Percentiles rank a stretch among this genome's conserved stretches.
Evolutionary conservation across 1,140 invertebrate species (phyloP).

Genomic region (Brachionus koreanus): DNA sequence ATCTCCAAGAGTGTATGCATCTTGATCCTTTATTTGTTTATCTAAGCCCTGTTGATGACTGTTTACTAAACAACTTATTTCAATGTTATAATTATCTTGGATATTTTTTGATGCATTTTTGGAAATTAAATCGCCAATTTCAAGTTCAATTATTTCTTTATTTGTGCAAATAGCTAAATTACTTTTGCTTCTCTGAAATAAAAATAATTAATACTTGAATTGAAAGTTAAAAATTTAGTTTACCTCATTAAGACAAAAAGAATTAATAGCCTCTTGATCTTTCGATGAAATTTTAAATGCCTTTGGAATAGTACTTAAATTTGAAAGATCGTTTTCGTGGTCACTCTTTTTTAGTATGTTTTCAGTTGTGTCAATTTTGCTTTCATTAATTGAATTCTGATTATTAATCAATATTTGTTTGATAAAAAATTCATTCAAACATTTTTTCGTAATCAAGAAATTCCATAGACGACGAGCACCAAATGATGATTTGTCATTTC

Average conservation of each 20-base stretch:
- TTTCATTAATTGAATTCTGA: slow-evolving; percentile 45
- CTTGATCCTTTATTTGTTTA: slow-evolving; percentile 3
- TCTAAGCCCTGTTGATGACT: neutral
- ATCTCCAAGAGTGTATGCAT: slow-evolving; percentile 14
- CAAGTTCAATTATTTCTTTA: slow-evolving; percentile 93
- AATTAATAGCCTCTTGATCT: slow-evolving; percentile 94
- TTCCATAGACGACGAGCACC: slow-evolving; percentile 84
- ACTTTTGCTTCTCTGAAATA: slow-evolving; percentile 66
- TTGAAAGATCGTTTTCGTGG: neutral
- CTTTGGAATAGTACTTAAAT: slow-evolving; percentile 47
- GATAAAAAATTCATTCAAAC: slow-evolving; percentile 89
- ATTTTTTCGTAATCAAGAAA: slow-evolving; percentile 84
- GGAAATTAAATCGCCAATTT: slow-evolving; percentile 75
- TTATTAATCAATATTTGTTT: slow-evolving; percentile 83
- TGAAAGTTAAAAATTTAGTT: slow-evolving; percentile 45
- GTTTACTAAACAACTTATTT: slow-evolving; percentile 54
- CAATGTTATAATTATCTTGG: slow-evolving; percentile 91
- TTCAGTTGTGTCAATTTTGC: slow-evolving; percentile 10
- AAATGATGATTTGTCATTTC: slow-evolving; percentile 62
- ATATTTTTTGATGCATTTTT: slow-evolving; percentile 72
- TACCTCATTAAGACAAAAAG: slow-evolving; percentile 90
- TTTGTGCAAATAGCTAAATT: slow-evolving; percentile 85
- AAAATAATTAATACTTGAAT: slow-evolving; percentile 29
- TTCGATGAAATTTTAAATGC: slow-evolving; percentile 92
- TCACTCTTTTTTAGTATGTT: neutral